These are phyloP conservation scores for Philaenus spumarius DNA, from an alignment of 1,140 invertebrate genomes.

Conservation along the genomic window DNA sequence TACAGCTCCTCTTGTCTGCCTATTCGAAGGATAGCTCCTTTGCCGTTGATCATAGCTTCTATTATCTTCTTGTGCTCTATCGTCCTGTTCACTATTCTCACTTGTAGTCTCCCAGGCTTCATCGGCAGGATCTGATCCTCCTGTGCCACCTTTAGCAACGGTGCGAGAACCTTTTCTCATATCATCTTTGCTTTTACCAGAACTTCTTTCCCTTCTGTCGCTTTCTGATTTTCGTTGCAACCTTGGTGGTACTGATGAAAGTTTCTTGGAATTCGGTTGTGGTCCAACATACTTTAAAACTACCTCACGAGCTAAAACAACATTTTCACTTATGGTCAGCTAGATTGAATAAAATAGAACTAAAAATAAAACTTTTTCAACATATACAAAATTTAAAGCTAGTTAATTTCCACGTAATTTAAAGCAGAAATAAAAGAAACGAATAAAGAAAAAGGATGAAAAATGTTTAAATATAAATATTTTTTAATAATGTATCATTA, in stretches of 20 bases:
- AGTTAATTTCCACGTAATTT: no score
- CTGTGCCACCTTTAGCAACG: slow-evolving; percentile 4
- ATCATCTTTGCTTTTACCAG: slow-evolving; percentile 5
- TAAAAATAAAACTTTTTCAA: no score
- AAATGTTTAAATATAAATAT: no score
- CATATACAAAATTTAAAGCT: no score
- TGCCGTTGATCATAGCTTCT: not conserved
- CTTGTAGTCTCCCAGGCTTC: slow-evolving; percentile 63
- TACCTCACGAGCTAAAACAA: not conserved
- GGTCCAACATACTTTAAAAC: not conserved
- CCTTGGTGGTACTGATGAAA: slow-evolving; percentile 27
- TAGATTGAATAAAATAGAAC: no score
- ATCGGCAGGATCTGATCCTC: slow-evolving; percentile 41
- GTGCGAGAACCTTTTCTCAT: slow-evolving; percentile 12
- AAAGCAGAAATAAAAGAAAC: no score
- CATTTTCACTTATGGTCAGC: no score
- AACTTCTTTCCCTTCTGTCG: slow-evolving; percentile 24
- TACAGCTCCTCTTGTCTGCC: not conserved
- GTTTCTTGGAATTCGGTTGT: not conserved
- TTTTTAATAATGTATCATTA: no score
- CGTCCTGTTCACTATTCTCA: slow-evolving; percentile 53
- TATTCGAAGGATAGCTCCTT: not conserved
- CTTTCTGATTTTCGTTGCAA: slow-evolving; percentile 32
- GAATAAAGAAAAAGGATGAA: no score
- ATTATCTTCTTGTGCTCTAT: slow-evolving; percentile 18